A percentile compares a stretch with the other conserved stretches of the same genome.
These are phyloP conservation scores for Pristionchus exspectatus DNA, from an alignment of 2,888 invertebrate genomes.

Conservation along the genomic window DNA sequence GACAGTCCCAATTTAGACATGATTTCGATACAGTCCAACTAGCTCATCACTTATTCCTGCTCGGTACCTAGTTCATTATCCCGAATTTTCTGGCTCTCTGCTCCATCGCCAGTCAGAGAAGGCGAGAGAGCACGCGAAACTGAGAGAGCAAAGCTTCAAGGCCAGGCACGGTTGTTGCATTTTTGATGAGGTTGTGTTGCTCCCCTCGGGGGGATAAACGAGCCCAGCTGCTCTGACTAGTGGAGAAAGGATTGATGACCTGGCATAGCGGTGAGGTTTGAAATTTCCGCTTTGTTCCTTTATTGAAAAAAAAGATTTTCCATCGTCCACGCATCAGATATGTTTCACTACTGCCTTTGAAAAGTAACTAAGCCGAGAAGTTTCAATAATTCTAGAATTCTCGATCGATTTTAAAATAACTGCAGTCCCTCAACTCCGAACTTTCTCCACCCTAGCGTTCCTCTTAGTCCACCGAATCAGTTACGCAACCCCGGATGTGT, in stretches of 20 bases:
- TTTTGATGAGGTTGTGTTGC: constrained; percentile 33
- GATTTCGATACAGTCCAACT: neutral
- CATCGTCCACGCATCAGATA: neutral
- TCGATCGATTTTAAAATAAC: too few species aligned
- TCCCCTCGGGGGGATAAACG: neutral
- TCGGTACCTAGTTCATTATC: constrained; percentile 5
- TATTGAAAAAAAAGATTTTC: neutral
- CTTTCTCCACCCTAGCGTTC: neutral
- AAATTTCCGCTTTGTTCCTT: neutral
- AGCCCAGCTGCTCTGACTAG: neutral
- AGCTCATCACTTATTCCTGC: neutral
- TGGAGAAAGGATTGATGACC: neutral
- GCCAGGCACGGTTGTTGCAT: neutral
- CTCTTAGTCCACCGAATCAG: neutral
- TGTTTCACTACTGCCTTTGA: neutral
- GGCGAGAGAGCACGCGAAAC: neutral
- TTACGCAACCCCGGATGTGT: constrained; percentile 40
- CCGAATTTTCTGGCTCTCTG: neutral
- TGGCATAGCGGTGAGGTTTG: neutral
- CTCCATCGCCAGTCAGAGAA: neutral
- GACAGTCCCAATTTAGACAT: neutral
- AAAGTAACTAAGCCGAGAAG: neutral
- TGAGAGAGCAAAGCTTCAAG: too few species aligned
- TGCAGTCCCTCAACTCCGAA: neutral
- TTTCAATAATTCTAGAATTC: neutral